Base-by-base conservation (phyloP, 2,888 invertebrate genomes). In the Acleris sparsana region DNA sequence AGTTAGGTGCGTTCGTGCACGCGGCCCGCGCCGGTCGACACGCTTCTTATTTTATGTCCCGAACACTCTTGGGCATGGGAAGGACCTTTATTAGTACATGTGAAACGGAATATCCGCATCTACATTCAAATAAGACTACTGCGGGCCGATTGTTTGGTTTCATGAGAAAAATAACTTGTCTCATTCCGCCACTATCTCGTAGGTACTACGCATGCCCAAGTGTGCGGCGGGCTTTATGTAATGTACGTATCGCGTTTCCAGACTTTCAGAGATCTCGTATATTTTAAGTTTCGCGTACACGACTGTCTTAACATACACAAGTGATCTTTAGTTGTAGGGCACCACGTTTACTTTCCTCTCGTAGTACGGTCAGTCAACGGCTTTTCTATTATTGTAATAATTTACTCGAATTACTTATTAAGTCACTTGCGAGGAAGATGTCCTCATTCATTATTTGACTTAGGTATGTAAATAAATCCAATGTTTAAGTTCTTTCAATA, bases 201-300 rank as follows among this genome's bases (percentile, higher is more conserved):
- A 20, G 29, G 53, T 22, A 48, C 5, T 20, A 13, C 44, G 33
- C 52, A 25, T 62, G 52, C 11, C 44, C 20, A 25, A 49, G 57
- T 44, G 55, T 65, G 60, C 25, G 22, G 43, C 29, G n/a, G 63
- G 53, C 33, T 64, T 49, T 68, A 80, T 86, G 80, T 86, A 83
- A 82, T 86, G 85, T 87, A 88, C 85, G 88, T 90, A 86, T 86
- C 86, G 85, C 86, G 87, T 90, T 91, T 92, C 91, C 90, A 90
- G 86, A 91, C 91, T 93, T 92, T 90, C 92, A 89, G 92, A 91
- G 93, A 93, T 93, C 93, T 93, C 93, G 92, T 92, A 84, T 83
- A 83, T 79, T 85, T 86, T 88, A 88, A 88, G 87, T 86, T 87
- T 84, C 87, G 87, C 87, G 88, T 89, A 89, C 89, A 88, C 86